Conservation (phyloP, 2,888 invertebrate species). For the Geophilus truncorum region DNA sequence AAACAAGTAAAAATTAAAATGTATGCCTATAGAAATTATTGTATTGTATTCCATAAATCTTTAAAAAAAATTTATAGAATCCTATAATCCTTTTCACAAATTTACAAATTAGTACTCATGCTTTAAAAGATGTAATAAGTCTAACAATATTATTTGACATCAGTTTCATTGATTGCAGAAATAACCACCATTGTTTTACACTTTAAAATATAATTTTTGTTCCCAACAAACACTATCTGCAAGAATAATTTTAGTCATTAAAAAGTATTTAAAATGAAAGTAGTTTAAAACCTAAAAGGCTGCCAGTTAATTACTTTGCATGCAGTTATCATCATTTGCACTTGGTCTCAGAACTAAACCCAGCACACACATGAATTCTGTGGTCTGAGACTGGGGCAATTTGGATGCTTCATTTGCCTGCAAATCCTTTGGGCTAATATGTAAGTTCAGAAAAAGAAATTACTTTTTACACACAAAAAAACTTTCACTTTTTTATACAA, state of each 20-base stretch:
- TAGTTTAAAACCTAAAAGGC: background rate
- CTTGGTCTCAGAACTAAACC: background rate
- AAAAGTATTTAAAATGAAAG: background rate
- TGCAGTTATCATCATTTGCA: slow-evolving; percentile 14
- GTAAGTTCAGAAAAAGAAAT: background rate
- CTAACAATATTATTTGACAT: too few species aligned
- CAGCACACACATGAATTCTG: background rate
- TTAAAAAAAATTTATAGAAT: too few species aligned
- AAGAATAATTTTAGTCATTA: background rate
- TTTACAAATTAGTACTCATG: too few species aligned
- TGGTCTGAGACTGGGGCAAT: background rate
- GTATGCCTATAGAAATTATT: too few species aligned
- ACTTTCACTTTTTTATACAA: too few species aligned
- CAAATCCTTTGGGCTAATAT: slow-evolving; percentile 19
- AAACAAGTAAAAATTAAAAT: too few species aligned
- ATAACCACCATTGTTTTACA: too few species aligned
- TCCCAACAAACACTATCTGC: background rate
- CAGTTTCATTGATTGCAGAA: too few species aligned
- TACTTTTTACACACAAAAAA: background rate
- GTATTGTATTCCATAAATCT: too few species aligned
- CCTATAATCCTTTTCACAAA: too few species aligned
- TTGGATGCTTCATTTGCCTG: slow-evolving; percentile 16
- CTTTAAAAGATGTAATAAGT: too few species aligned
- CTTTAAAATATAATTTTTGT: background rate
- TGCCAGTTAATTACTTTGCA: background rate